Conservation (phyloP, 2,797 vertebrate genomes). For the Bradypus variegatus region DNA sequence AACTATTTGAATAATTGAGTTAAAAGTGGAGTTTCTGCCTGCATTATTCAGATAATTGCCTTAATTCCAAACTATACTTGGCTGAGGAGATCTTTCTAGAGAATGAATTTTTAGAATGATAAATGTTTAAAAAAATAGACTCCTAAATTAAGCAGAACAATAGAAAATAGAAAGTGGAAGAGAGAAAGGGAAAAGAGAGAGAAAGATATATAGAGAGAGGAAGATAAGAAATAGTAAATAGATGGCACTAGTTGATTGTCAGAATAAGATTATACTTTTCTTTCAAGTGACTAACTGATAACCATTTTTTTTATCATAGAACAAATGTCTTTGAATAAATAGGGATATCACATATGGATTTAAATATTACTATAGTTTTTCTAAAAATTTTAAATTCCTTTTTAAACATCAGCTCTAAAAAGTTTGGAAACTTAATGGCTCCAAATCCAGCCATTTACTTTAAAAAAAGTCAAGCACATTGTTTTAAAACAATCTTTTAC, state of each 20-base stretch:
- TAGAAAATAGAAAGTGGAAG: not conserved
- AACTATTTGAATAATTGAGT: constrained; percentile 46
- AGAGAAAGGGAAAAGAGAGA: not conserved
- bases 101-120: constrained; percentile 23
- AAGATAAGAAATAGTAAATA: not conserved
- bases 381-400: not conserved
- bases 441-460: not conserved
- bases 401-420: constrained; percentile 22
- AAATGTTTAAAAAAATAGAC: not conserved
- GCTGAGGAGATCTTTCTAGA: not conserved
- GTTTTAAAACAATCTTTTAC: not conserved
- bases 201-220: no score
- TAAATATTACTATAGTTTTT: not conserved
- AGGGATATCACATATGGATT: not conserved
- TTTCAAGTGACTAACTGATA: not conserved
- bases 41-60: constrained; percentile 34
- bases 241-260: not conserved
- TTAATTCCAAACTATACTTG: constrained; percentile 32
- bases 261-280: constrained; percentile 5
- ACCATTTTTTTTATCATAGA: not conserved
- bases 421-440: not conserved
- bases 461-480: not conserved
- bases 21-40: constrained; percentile 29
- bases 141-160: not conserved
- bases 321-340: not conserved